Base-by-base conservation (phyloP, 2,113 vertebrate species). In the Proterorhinus semilunaris region DNA sequence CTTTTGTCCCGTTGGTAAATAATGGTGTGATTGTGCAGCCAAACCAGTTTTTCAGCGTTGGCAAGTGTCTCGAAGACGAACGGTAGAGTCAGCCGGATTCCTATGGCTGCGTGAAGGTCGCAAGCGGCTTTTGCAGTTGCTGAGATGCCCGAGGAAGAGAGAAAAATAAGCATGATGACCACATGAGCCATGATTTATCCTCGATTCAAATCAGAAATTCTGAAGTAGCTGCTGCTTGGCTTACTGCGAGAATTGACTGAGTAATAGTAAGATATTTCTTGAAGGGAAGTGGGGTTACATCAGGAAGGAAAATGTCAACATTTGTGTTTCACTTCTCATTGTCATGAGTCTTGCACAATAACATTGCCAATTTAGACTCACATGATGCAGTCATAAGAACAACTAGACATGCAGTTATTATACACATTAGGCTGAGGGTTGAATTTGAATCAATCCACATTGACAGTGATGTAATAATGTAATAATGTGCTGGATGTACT, bases 251-350 rank as follows among this genome's bases (percentile, higher is more conserved):
- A 50, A 50, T 43, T 12, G 55, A 36, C 2, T 58, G 6, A 61
- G 42, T 61, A 45, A 61, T 5, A 44, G 16, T 36, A 6, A n/a
- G 6, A 36, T 0, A 3, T 3, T 10, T 7, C 13, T 7, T 0
- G 71, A 6, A 61, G 59, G 71, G 85, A 86, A 83, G 81, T 72
- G 42, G 48, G 51, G 51, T 45, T 61, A 58, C 6, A 17, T 16
- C 0, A 42, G 64, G 55, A 72, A 69, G 83, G 58, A 78, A 84
- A 51, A 9, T 8, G 9, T 3, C 80, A 85, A 82, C 45, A 65
- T 54, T 70, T 62, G 72, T 46, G 27, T 85, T 65, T 89, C 81
- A 80, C 52, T 88, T 89, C 83, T 66, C 55, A 0, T 0, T 1
- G 44, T 45, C 21, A 27, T 6, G 36, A 61, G 36, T 57, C 66